Evolutionary conservation across 1,140 invertebrate genomes (phyloP), one percentile per base, ranked within the genome.

Genomic region (Meloidogyne floridensis): DNA sequence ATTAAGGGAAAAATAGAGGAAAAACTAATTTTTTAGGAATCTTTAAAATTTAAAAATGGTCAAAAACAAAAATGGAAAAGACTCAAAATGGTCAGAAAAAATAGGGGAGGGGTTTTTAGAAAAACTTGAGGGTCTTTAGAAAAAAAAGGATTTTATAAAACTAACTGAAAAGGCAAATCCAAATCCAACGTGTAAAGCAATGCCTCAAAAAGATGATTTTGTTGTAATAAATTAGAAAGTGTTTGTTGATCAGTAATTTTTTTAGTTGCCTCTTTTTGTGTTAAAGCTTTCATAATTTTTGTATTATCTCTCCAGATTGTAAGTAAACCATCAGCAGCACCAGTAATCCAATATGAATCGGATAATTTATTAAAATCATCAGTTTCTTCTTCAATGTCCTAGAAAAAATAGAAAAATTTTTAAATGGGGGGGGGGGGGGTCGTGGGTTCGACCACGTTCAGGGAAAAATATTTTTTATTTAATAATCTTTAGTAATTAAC

Each of bases 301-400:
- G 88, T 83, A 3, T 84, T 80, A 80, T 90, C 88, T 59, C 85
- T 77, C 88, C 88, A 89, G 10, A 89, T 56, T 32, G 84, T 75
- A 51, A 90, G 81, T 43, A 76, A 75, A 54, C 87, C 89, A 80
- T 89, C 88, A 51, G 80, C 80, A n/a, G 87, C 88, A 53, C 81
- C 89, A 9, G 86, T 89, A 42, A 89, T 80, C 80, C 80, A 85
- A 47, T 65, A 65, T 7, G 59, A 18, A 65, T 15, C 6, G n/a
- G 47, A 47, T 47, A 47, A 47, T 47, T 47, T 47, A 8, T 81
- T 80, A 32, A 77, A 76, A 18, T 71, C 78, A 51, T 85, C 11
- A 32, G 32, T 32, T 54, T 81, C 80, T 20, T 81, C 80, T 6
- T 65, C 59, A 65, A n/a, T 11, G 4, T 65, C 7, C 59, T 65